Evolutionary conservation across 2,113 vertebrate species (phyloP), one percentile per base, ranked within the genome.

Genomic region (Strix uralensis): DNA sequence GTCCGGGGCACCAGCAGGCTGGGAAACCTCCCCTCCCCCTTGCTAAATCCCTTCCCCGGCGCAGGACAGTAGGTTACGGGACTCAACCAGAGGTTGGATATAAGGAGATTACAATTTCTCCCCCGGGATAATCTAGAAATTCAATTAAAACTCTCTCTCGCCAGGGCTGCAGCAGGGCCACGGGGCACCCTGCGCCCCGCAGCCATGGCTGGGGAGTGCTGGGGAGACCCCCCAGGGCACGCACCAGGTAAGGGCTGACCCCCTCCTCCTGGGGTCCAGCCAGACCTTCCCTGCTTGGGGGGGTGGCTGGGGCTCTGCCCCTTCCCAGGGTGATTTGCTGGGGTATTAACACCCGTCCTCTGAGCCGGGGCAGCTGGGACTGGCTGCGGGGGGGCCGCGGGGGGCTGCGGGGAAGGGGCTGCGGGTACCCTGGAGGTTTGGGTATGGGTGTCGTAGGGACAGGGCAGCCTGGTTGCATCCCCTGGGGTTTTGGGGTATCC

Each of bases 21-120:
- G 84, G 65, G 66, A 92, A 91, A 40, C 20, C 4, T 96, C 92
- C 96, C 96, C 84, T 97, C 96, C 96, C 96, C 96, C 96, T 87
- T 10, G 0, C 21, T 97, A 97, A 97, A 97, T 97, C 96, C 95
- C 92, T 80, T 96, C 93, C 87, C 78, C 18, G 0, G 94, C 70
- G 0, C 95, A 97, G 96, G 96, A 96, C 96, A 97, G 96, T 95
- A 96, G 96, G 96, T 96, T 96, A 96, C 1, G 87, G 95, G 96
- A 95, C 93, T 95, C 66, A 12, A 92, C 81, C 94, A 96, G 96
- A 97, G 96, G 95, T 87, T 97, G 95, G 96, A 93, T 97, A 95
- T 96, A 97, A 97, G 96, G 93, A 96, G 96, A 97, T 97, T 97
- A 97, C 93, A 93, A 90, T 96, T 96, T 96, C 96, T 95, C 91